Evolutionary conservation across 1,140 invertebrate genomes (phyloP).

Genomic region (Zaprionus inermis): DNA sequence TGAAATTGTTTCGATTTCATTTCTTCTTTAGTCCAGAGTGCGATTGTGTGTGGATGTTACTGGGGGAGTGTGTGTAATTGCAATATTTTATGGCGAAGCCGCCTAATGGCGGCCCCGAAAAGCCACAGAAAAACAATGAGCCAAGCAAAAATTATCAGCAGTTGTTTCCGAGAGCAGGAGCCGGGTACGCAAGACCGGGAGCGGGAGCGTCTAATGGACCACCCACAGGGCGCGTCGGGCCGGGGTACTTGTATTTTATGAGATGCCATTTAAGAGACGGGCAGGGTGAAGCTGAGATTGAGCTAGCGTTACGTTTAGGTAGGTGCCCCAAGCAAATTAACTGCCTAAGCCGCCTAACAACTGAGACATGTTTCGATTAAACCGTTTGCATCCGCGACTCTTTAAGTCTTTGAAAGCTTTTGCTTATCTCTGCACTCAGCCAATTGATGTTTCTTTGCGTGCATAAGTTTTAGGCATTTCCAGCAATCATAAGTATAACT

Average conservation of each 20-base stretch:
- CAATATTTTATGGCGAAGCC: conserved; percentile 48
- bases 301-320: not conserved
- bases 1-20: conserved; percentile 70
- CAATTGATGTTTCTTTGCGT: not conserved
- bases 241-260: conserved; percentile 65
- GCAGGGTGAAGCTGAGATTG: conserved; percentile 34
- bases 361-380: conserved; percentile 40
- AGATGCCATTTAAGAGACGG: conserved; percentile 53
- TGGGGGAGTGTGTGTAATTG: conserved; percentile 49
- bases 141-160: conserved; percentile 23
- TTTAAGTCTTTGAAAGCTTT: not conserved
- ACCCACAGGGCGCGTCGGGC: conserved; percentile 34
- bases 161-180: not conserved
- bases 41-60: conserved; percentile 4
- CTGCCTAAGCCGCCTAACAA: conserved; percentile 43
- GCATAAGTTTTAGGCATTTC: too few relatives aligned
- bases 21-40: conserved; percentile 34
- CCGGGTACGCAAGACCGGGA: not conserved
- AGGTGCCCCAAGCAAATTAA: conserved; percentile 33
- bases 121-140: conserved; percentile 31
- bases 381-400: conserved; percentile 41
- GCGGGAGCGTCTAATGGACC: conserved; percentile 45
- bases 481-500: conserved; percentile 15
- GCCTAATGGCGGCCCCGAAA: conserved; percentile 18
- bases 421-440: not conserved